Evolutionary conservation across 1,140 invertebrate species (phyloP).

Genomic region (Psix sp.): DNA sequence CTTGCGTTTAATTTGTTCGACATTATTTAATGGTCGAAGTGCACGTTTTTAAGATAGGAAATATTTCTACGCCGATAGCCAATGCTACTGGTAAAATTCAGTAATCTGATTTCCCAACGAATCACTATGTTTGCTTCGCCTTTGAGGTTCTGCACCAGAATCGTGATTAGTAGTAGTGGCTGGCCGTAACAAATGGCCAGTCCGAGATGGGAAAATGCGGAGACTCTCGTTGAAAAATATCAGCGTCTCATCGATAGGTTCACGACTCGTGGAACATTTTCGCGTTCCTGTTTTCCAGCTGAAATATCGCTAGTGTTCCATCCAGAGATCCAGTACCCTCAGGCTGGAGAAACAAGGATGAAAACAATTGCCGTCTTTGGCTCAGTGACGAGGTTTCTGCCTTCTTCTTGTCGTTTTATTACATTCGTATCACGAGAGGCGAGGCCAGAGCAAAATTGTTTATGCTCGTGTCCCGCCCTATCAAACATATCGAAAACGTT

Average conservation of each 20-base stretch:
- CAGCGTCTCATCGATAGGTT: slow-evolving; percentile 43
- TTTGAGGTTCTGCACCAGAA: slow-evolving; percentile 5
- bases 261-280: slow-evolving; percentile 62
- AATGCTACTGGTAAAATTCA: slow-evolving; percentile 26
- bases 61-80: slow-evolving; percentile 16
- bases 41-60: not conserved
- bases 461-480: slow-evolving; percentile 75
- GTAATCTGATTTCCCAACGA: slow-evolving; percentile 22
- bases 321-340: slow-evolving; percentile 64
- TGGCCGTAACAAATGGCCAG: slow-evolving; percentile 21
- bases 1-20: slow-evolving; percentile 36
- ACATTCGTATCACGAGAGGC: slow-evolving; percentile 70
- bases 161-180: slow-evolving; percentile 27
- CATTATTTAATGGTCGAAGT: slow-evolving; percentile 19
- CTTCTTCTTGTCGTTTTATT: slow-evolving; percentile 68
- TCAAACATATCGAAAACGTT: slow-evolving; percentile 72
- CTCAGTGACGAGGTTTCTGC: slow-evolving; percentile 32
- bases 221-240: slow-evolving; percentile 22
- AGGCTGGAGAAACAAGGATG: slow-evolving; percentile 43
- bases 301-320: slow-evolving; percentile 67
- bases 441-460: slow-evolving; percentile 75
- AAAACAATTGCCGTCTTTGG: slow-evolving; percentile 34
- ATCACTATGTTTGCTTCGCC: slow-evolving; percentile 1
- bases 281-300: slow-evolving; percentile 40
- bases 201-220: slow-evolving; percentile 15